These are phyloP conservation scores for Drosophila ezoana DNA, from an alignment of 2,888 invertebrate genomes.

Conservation along the genomic window DNA sequence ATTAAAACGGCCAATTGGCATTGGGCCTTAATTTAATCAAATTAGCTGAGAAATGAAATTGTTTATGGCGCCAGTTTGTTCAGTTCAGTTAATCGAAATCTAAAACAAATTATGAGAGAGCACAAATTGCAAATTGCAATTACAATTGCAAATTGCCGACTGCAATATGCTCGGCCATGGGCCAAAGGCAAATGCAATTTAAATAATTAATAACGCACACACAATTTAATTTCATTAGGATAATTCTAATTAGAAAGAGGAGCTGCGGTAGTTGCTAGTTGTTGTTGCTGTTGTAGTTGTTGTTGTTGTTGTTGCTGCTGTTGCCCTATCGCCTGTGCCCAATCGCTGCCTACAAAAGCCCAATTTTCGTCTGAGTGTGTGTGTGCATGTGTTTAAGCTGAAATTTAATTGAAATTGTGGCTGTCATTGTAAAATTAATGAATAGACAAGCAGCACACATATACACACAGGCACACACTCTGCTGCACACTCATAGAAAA, in stretches of 20 bases:
- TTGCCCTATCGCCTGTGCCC: constrained; percentile 66
- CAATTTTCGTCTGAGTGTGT: constrained; percentile 21
- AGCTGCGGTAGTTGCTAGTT: constrained; percentile 61
- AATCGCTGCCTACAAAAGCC: constrained; percentile 58
- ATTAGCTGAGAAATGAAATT: constrained; percentile 73
- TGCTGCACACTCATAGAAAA: constrained; percentile 35
- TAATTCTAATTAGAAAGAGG: constrained; percentile 83
- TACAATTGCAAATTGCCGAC: constrained; percentile 23
- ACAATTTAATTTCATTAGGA: constrained; percentile 81
- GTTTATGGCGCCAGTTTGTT: constrained; percentile 20
- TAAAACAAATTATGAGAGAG: constrained; percentile 68
- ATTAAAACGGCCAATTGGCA: constrained; percentile 55
- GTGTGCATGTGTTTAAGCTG: constrained; percentile 57
- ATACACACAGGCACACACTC: constrained; percentile 23
- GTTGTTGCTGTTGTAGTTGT: constrained; percentile 23
- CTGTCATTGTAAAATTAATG: constrained; percentile 77
- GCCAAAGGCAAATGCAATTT: constrained; percentile 55
- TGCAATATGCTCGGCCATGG: constrained; percentile 42
- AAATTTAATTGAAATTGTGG: constrained; percentile 77
- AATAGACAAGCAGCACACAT: constrained; percentile 44
- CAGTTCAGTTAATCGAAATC: constrained; percentile 70
- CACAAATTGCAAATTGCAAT: constrained; percentile 52
- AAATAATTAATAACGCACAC: constrained; percentile 69
- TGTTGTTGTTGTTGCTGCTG: constrained; percentile 33
- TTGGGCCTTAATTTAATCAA: constrained; percentile 73